Evolutionary conservation across 2,113 vertebrate genomes (phyloP).

Genomic region (Tupaia chinensis): DNA sequence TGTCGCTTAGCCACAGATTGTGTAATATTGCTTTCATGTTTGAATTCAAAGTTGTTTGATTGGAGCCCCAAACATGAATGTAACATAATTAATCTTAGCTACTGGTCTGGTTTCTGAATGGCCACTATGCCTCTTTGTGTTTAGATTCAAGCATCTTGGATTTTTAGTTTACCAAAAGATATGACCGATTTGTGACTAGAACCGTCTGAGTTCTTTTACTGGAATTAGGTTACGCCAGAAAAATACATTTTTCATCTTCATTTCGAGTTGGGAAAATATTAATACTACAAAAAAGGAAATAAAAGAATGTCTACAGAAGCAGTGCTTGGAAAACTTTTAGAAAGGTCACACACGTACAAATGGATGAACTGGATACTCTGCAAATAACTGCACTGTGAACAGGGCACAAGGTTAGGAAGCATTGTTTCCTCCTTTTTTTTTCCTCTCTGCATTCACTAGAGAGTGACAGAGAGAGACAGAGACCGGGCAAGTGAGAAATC

Average conservation of each 20-base stretch:
- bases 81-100: background rate
- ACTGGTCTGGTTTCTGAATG: background rate
- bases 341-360: background rate
- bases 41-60: background rate
- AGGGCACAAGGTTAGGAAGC: background rate
- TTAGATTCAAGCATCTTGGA: background rate
- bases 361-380: background rate
- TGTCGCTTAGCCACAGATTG: no score
- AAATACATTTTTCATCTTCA: background rate
- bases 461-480: no score
- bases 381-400: background rate
- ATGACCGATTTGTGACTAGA: background rate
- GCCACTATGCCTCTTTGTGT: background rate
- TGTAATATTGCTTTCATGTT: background rate
- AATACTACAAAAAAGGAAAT: background rate
- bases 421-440: background rate
- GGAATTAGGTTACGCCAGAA: background rate
- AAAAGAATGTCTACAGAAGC: background rate
- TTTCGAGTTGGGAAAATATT: background rate
- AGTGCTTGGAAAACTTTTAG: background rate
- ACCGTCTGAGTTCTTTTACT: background rate
- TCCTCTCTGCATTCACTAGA: no score
- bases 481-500: no score
- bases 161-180: background rate
- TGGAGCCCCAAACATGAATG: background rate